phyloP scores from a whole-genome alignment of 2,797 vertebrate species.

The Acipenser oxyrinchus region DNA sequence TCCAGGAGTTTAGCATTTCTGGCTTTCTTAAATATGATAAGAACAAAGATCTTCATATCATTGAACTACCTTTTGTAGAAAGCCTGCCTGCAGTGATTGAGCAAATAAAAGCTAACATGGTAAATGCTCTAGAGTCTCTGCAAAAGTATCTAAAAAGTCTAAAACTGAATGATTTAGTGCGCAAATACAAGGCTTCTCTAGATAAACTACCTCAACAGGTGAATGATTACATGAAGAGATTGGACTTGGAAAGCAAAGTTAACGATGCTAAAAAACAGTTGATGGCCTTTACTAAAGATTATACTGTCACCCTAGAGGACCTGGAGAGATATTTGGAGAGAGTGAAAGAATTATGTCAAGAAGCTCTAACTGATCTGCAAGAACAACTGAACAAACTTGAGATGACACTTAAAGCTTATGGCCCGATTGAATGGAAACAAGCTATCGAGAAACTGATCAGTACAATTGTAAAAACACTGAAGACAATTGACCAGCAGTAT shows the following conservation, averaged over 20 bases:
- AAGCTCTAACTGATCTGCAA: constrained; percentile 49
- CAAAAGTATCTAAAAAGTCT: constrained; percentile 58
- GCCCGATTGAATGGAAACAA: constrained; percentile 46
- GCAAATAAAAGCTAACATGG: constrained; percentile 46
- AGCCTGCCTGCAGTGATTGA: constrained; percentile 73
- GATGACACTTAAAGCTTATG: constrained; percentile 52
- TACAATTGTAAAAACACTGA: constrained; percentile 54
- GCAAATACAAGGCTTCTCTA: constrained; percentile 57
- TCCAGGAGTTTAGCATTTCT: constrained; percentile 66
- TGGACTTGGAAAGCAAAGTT: constrained; percentile 67
- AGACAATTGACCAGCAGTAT: constrained; percentile 64
- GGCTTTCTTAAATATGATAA: constrained; percentile 85
- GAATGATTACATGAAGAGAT: constrained; percentile 54
- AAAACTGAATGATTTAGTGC: constrained; percentile 58
- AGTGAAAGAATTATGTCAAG: constrained; percentile 43
- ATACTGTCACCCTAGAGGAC: constrained; percentile 68
- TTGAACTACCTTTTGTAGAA: constrained; percentile 73
- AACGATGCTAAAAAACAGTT: constrained; percentile 63
- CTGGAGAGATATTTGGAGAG: constrained; percentile 62
- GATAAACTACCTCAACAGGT: constrained; percentile 60
- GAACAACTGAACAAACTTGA: constrained; percentile 53
- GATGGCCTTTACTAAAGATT: constrained; percentile 61
- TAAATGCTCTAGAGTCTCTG: constrained; percentile 60
- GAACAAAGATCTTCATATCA: constrained; percentile 69
- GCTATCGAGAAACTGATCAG: constrained; percentile 56